phyloP scores from a whole-genome alignment of 2,888 invertebrate genomes.

The Rhorus exstirpatorius region DNA sequence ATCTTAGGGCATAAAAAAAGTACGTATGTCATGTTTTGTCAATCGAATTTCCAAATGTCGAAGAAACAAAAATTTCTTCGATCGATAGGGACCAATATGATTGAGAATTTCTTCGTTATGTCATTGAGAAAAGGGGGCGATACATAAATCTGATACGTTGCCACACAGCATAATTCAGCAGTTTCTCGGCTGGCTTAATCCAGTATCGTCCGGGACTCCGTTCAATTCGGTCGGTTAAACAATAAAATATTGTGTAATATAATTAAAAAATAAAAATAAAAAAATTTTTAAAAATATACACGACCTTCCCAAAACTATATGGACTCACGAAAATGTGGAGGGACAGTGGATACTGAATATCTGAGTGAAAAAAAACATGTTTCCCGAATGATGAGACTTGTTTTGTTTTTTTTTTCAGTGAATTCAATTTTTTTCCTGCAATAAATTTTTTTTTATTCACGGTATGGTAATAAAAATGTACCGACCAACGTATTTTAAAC shows the following conservation, averaged over 20 bases:
- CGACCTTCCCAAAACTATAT: not conserved
- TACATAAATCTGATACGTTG: conserved; percentile 50
- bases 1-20: not conserved
- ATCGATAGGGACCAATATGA: conserved; percentile 1
- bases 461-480: conserved; percentile 18
- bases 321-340: conserved; percentile 46
- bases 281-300: not conserved
- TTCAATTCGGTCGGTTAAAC: conserved; percentile 15
- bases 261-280: not conserved
- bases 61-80: conserved; percentile 25
- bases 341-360: not conserved
- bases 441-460: not conserved
- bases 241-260: not conserved
- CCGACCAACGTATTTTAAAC: no score
- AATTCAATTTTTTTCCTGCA: not conserved
- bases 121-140: conserved; percentile 42
- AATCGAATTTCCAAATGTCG: not conserved
- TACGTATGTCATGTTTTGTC: not conserved
- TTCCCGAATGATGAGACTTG: not conserved
- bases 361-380: conserved; percentile 18
- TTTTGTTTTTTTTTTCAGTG: conserved; percentile 2
- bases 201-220: conserved; percentile 42
- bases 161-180: conserved; percentile 28
- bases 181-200: conserved; percentile 43
- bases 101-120: conserved; percentile 53